Conservation (phyloP, 2,888 invertebrate species). For the Gymnoscelis rufifasciata region DNA sequence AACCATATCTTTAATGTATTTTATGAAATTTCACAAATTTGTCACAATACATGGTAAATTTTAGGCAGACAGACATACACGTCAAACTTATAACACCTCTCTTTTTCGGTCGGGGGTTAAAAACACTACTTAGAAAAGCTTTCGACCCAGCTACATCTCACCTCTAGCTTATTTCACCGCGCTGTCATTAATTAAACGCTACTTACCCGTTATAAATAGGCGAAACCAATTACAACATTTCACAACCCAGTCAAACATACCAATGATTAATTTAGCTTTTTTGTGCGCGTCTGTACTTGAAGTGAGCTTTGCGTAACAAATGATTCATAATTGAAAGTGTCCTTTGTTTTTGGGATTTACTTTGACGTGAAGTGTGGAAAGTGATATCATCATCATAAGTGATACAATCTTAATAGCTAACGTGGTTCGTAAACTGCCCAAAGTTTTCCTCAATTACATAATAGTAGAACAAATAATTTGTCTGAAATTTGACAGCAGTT, state of each 20-base stretch:
- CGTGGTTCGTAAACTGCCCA: too few species aligned
- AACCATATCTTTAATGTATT: too few species aligned
- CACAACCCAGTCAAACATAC: conserved; percentile 42
- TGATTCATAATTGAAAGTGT: conserved; percentile 44
- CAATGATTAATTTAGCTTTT: conserved; percentile 57
- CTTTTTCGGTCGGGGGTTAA: too few species aligned
- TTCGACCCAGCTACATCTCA: conserved; percentile 1
- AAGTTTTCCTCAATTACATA: too few species aligned
- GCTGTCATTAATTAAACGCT: conserved; percentile 66
- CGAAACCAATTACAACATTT: conserved; percentile 60
- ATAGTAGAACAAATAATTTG: too few species aligned
- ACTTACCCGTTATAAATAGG: conserved; percentile 71
- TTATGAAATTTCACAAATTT: too few species aligned
- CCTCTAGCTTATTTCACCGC: conserved; percentile 36
- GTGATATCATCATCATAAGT: conserved; percentile 11
- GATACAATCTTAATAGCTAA: too few species aligned
- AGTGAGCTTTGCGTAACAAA: conserved; percentile 32
- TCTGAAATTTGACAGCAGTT: too few species aligned
- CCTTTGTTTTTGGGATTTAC: conserved; percentile 37
- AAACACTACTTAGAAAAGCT: too few species aligned
- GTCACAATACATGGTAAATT: too few species aligned
- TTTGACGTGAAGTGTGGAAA: conserved; percentile 23
- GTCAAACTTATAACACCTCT: too few species aligned
- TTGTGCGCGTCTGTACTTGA: conserved; percentile 40
- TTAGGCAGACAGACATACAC: too few species aligned